Evolutionary conservation across 2,888 invertebrate species (phyloP), one percentile per base, ranked within the genome.

Genomic region (Galerucella pusilla): DNA sequence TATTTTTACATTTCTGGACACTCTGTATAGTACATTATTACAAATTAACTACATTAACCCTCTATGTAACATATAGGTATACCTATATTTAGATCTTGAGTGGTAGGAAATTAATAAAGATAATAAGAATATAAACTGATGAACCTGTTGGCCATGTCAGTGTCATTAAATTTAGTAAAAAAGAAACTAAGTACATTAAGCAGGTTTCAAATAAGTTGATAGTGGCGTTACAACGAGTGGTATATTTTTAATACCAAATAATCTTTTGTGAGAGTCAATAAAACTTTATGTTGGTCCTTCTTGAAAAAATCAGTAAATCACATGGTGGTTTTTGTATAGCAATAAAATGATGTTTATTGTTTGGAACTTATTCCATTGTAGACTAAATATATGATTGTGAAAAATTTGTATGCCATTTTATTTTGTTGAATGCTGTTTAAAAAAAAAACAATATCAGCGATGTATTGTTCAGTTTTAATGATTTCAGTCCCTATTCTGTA

Each of bases 251-350:
- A 12, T 52, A 52, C 52, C 12, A 12, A 52, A 52, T 52, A 52
- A 14, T 52, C 14, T n/a, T 52, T 14, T 49, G 49, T 49, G 4
- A 14, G 10, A n/a, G 52, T 52, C 12, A 52, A 52, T 52, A 14
- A 52, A n/a, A 52, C n/a, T 52, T 52, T 52, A 52, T 52, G n/a
- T 52, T 52, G 52, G 52, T 52, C 52, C 52, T 52, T 52, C 52
- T 52, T 52, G 52, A 52, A 52, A 20, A 52, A n/a, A 52, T 52
- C 52, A 52, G 7, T 52, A 52, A 52, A 52, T 52, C 52, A 52
- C 52, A n/a, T n/a, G n/a, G 52, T 52, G 52, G n/a, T 52, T 52
- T 52, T 52, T 52, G n/a, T 52, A n/a, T 14, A 52, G 7, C 52
- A 52, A 52, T 52, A 52, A 52, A 52, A 52, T n/a, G 52, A 52